These are phyloP conservation scores for Lampropteryx suffumata DNA, from an alignment of 2,888 invertebrate species.

Conservation along the genomic window DNA sequence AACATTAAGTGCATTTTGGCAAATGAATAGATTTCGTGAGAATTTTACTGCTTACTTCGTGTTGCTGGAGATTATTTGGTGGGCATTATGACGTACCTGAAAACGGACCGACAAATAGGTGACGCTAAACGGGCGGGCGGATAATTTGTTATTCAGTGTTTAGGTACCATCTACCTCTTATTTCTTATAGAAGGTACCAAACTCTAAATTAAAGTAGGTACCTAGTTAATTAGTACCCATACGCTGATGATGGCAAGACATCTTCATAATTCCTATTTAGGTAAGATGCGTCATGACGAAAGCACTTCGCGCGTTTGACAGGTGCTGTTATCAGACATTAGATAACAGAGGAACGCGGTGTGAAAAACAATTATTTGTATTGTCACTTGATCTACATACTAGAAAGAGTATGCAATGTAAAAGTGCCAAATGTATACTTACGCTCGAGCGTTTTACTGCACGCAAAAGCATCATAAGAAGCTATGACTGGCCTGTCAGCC, in stretches of 20 bases:
- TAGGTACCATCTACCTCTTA: too few species aligned
- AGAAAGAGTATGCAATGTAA: constrained; percentile 49
- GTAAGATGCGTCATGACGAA: constrained; percentile 49
- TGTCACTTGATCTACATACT: constrained; percentile 68
- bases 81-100: too few species aligned
- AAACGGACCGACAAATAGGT: too few species aligned
- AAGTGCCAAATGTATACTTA: constrained; percentile 6
- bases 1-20: too few species aligned
- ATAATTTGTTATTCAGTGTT: too few species aligned
- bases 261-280: constrained; percentile 32
- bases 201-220: too few species aligned
- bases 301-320: constrained; percentile 51
- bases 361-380: constrained; percentile 69
- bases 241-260: constrained; percentile 7
- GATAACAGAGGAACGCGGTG: constrained; percentile 70
- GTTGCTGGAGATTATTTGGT: too few species aligned
- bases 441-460: not conserved
- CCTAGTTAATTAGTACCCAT: not conserved
- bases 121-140: too few species aligned
- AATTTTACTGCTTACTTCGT: too few species aligned
- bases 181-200: too few species aligned
- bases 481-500: not conserved
- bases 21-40: too few species aligned
- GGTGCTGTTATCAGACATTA: constrained; percentile 58
- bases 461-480: constrained; percentile 3